A percentile compares a stretch with the other conserved stretches of the same genome.
Conservation (phyloP, 35 echinoderm and acorn worm species). For the Lytechinus variegatus region DNA sequence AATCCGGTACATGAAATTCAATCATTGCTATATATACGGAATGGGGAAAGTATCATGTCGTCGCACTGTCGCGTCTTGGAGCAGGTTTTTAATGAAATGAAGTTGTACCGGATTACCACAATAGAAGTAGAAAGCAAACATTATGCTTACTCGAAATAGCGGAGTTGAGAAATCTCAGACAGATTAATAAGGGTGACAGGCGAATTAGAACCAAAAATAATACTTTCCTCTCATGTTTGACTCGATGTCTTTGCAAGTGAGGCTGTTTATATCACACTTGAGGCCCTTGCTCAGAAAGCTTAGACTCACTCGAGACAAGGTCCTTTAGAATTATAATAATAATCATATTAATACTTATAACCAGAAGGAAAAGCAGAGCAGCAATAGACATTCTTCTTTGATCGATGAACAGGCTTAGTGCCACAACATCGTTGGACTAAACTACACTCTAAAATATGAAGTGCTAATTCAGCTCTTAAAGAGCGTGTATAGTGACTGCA, state of each 20-base stretch:
- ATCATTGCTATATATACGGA: not conserved
- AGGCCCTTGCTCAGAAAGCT: too few species aligned
- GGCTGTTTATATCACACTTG: too few species aligned
- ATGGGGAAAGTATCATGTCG: not conserved
- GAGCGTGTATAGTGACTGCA: too few species aligned
- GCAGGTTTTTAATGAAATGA: not conserved
- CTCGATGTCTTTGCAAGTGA: not conserved
- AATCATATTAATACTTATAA: too few species aligned
- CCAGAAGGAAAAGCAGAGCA: too few species aligned
- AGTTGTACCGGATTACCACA: not conserved
- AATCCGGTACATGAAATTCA: not conserved
- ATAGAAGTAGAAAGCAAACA: not conserved
- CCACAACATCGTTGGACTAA: too few species aligned
- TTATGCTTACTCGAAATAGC: not conserved
- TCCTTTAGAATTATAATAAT: too few species aligned
- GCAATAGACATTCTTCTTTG: too few species aligned
- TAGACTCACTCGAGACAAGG: too few species aligned
- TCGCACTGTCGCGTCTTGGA: not conserved
- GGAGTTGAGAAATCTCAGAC: not conserved
- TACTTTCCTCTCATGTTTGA: not conserved
- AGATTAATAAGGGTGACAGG: not conserved
- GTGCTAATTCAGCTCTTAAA: too few species aligned
- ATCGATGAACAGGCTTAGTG: too few species aligned
- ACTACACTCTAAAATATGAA: too few species aligned
- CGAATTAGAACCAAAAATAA: not conserved